These are phyloP conservation scores for Phrynocephalus versicolor DNA, from an alignment of 2,113 vertebrate species.

Conservation along the genomic window DNA sequence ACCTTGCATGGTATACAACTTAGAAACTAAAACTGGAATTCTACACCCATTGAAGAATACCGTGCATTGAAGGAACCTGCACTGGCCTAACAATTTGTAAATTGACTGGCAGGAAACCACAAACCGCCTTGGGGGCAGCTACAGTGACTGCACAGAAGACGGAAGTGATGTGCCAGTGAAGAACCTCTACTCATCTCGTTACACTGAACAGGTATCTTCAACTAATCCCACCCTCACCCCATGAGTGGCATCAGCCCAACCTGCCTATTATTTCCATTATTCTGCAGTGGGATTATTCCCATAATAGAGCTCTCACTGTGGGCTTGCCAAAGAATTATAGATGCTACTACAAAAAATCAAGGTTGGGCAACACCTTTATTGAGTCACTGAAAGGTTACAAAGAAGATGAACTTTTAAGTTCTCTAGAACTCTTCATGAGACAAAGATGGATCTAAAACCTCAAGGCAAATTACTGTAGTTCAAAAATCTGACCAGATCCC, in stretches of 20 bases:
- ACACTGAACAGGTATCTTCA: conserved; percentile 78
- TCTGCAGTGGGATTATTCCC: neutral
- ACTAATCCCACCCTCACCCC: neutral
- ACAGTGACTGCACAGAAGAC: conserved; percentile 79
- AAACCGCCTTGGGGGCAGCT: conserved; percentile 74
- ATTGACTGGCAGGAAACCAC: conserved; percentile 67
- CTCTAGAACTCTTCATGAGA: too few relatives aligned
- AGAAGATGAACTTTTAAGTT: too few relatives aligned
- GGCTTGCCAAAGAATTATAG: neutral
- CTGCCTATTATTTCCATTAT: too few relatives aligned
- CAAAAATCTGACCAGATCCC: too few relatives aligned
- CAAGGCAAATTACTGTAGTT: too few relatives aligned
- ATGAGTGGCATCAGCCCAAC: neutral
- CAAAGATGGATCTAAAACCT: too few relatives aligned
- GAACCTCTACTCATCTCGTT: conserved; percentile 73
- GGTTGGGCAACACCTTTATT: too few relatives aligned
- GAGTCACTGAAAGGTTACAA: too few relatives aligned
- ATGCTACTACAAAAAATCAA: too few relatives aligned
- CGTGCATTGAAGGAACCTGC: neutral
- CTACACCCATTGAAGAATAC: neutral
- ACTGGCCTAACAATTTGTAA: neutral
- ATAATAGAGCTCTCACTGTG: neutral
- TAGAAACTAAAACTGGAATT: neutral
- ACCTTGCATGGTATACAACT: neutral
- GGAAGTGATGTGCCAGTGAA: conserved; percentile 76